Conservation (phyloP, 2,888 invertebrate genomes). For the Escarpia spicata region DNA sequence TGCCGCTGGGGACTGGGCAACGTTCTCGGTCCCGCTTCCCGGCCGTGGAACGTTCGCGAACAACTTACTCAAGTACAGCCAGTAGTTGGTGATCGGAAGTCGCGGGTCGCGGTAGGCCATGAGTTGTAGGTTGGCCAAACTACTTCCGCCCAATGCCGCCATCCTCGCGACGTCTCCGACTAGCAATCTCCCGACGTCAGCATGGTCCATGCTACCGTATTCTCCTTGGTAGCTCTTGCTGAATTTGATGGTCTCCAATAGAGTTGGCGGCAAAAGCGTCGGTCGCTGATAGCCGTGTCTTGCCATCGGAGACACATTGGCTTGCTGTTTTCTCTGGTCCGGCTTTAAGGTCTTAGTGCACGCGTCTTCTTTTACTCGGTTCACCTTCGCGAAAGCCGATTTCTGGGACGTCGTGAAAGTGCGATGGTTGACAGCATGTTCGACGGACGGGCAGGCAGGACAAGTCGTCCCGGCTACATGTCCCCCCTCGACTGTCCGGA, state of each 20-base stretch:
- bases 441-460: neutral
- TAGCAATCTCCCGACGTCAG: neutral
- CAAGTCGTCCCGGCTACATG: neutral
- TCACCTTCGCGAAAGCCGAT: neutral
- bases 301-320: neutral
- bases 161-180: neutral
- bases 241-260: neutral
- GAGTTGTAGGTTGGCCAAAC: constrained; percentile 18
- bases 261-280: neutral
- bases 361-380: neutral
- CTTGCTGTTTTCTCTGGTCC: neutral
- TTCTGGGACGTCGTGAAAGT: neutral
- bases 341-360: neutral
- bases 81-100: constrained; percentile 30
- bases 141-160: neutral
- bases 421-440: neutral
- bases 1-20: neutral
- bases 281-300: neutral
- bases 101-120: constrained; percentile 28
- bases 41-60: constrained; percentile 1
- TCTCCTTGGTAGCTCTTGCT: constrained; percentile 27
- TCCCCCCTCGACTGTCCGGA: neutral
- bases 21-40: neutral
- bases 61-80: constrained; percentile 26
- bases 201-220: constrained; percentile 26